Evolutionary conservation across 2,113 vertebrate genomes (phyloP).

Genomic region (Alectura lathami): DNA sequence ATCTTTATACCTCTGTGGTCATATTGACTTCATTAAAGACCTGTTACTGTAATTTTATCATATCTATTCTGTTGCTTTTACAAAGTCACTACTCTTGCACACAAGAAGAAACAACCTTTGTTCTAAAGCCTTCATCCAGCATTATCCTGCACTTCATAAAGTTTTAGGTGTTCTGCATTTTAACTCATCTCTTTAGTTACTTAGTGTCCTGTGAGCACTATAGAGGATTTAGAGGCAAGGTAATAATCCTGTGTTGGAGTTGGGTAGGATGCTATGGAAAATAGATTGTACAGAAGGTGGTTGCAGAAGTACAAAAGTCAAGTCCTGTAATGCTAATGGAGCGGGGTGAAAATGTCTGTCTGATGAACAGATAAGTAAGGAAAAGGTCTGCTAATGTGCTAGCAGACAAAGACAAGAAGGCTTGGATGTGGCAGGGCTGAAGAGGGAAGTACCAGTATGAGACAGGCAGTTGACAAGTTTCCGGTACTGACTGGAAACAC

Average conservation of each 20-base stretch:
- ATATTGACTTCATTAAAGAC: slow-evolving; percentile 2
- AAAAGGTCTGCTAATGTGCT: slow-evolving; percentile 7
- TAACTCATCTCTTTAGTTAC: neutral
- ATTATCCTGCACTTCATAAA: neutral
- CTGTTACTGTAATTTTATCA: neutral
- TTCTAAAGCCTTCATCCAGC: neutral
- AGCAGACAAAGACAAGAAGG: slow-evolving; percentile 21
- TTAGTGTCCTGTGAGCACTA: neutral
- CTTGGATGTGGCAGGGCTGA: slow-evolving; percentile 19
- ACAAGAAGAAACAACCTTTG: neutral
- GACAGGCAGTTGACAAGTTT: neutral
- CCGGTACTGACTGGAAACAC: slow-evolving; percentile 46
- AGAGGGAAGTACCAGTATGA: neutral
- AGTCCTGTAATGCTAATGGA: neutral
- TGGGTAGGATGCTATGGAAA: neutral
- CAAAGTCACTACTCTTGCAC: neutral
- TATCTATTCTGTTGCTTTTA: neutral
- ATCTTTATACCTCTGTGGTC: neutral
- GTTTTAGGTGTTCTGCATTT: neutral
- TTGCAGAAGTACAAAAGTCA: neutral
- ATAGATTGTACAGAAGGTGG: neutral
- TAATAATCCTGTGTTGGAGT: neutral
- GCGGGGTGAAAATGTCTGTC: neutral
- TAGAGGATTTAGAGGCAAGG: neutral
- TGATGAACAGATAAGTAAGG: neutral